These are phyloP conservation scores for Porphyrio hochstetteri DNA, from an alignment of 2,113 vertebrate species.

Conservation along the genomic window DNA sequence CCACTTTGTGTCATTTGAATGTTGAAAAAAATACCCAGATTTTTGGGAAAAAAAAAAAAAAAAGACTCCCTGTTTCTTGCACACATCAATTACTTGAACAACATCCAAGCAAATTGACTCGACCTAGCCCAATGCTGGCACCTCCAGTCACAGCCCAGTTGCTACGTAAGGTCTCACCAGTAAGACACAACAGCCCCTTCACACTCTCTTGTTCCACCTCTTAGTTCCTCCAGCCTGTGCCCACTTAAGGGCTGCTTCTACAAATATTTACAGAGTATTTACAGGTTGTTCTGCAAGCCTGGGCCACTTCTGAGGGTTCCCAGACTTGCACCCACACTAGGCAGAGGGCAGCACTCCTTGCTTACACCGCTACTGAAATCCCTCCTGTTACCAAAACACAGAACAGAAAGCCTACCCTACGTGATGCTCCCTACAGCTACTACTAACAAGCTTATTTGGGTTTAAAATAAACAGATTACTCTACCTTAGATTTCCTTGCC, in stretches of 20 bases:
- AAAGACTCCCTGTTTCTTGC: not conserved
- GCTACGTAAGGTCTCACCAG: not conserved
- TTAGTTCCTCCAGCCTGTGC: not conserved
- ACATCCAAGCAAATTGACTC: not conserved
- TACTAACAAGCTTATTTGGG: not conserved
- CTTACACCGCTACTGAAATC: not conserved
- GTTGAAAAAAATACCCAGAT: not conserved
- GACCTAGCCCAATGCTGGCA: not conserved
- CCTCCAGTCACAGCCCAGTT: not conserved
- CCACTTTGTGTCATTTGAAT: not conserved
- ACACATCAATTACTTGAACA: not conserved
- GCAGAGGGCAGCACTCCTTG: not conserved
- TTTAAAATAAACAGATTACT: not conserved
- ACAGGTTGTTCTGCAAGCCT: not conserved
- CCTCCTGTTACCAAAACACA: fast-evolving
- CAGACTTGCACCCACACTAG: not conserved
- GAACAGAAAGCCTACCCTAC: not conserved
- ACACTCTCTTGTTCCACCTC: not conserved
- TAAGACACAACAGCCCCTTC: not conserved
- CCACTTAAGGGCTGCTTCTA: not conserved
- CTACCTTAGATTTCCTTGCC: conserved; percentile 88
- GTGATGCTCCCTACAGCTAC: not conserved
- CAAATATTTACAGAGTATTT: not conserved
- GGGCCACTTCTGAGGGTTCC: not conserved
- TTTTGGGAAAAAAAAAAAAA: too few species aligned